Percentiles rank a stretch among this genome's conserved stretches.
These are phyloP conservation scores for Ophraella communa DNA, from an alignment of 2,888 invertebrate genomes.

Conservation along the genomic window DNA sequence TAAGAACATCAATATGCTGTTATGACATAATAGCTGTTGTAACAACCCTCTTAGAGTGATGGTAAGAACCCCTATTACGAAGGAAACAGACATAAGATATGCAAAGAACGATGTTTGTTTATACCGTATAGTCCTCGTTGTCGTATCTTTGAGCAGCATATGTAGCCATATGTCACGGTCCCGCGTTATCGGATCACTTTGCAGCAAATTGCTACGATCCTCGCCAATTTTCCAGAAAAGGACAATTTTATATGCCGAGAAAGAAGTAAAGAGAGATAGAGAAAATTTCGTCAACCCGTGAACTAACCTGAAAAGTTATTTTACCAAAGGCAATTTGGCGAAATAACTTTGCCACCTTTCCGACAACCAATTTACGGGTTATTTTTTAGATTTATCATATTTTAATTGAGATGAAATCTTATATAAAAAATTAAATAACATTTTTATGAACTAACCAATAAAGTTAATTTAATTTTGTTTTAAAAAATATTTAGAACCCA, in stretches of 20 bases:
- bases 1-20: slow-evolving; percentile 55
- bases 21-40: slow-evolving; percentile 56
- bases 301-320: slow-evolving; percentile 53
- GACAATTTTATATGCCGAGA: slow-evolving; percentile 32
- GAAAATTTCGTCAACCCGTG: slow-evolving; percentile 51
- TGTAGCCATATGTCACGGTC: slow-evolving; percentile 59
- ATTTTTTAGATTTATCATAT: slow-evolving; percentile 44
- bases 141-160: slow-evolving; percentile 56
- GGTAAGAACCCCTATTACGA: slow-evolving; percentile 50
- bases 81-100: slow-evolving; percentile 57
- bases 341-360: slow-evolving; percentile 47
- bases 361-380: slow-evolving; percentile 52
- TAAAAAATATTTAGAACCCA: no score
- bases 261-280: slow-evolving; percentile 44
- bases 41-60: slow-evolving; percentile 51
- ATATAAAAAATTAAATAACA: no score
- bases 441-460: no score
- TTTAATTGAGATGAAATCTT: background rate
- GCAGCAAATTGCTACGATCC: slow-evolving; percentile 58
- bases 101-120: slow-evolving; percentile 60
- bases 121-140: slow-evolving; percentile 40
- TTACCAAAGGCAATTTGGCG: slow-evolving; percentile 49
- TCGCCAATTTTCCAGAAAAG: slow-evolving; percentile 51
- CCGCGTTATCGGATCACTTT: slow-evolving; percentile 59
- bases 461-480: no score